A percentile compares a stretch with the other conserved stretches of the same genome.
Evolutionary conservation across 2,113 vertebrate species (phyloP).

Genomic region (Desmodus rotundus): DNA sequence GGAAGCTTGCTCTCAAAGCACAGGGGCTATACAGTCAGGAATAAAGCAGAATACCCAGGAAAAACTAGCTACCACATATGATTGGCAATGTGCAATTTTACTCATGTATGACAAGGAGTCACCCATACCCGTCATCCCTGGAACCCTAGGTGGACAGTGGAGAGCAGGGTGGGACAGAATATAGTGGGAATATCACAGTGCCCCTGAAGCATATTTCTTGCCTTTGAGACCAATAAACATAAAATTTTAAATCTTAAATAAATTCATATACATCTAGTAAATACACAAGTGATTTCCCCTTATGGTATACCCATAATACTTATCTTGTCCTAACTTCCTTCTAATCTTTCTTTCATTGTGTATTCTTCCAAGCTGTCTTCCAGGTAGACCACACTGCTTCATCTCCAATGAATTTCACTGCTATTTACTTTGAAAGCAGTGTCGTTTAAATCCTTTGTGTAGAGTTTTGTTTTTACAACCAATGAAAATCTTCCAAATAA

Average conservation of each 20-base stretch:
- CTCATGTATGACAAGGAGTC: not conserved
- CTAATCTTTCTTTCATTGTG: not conserved
- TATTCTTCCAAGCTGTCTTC: not conserved
- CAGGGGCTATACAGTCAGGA: not conserved
- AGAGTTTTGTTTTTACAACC: not conserved
- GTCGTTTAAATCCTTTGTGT: not conserved
- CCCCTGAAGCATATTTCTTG: not conserved
- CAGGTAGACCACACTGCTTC: not conserved
- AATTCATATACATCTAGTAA: not conserved
- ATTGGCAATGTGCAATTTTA: not conserved
- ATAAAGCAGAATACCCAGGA: not conserved
- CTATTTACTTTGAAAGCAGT: not conserved
- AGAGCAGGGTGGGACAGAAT: not conserved
- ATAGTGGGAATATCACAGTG: not conserved
- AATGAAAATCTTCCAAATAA: not conserved
- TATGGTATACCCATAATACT: fast-evolving
- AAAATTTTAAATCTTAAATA: not conserved
- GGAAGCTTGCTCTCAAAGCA: not conserved
- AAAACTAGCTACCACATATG: not conserved
- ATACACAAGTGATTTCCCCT: fast-evolving
- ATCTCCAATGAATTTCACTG: not conserved
- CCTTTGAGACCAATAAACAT: not conserved
- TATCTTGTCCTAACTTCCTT: no score
- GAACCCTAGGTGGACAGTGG: not conserved
- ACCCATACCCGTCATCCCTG: not conserved